Evolutionary conservation across 1,140 invertebrate species (phyloP), one percentile per base, ranked within the genome.

Genomic region (Halesus radiatus): DNA sequence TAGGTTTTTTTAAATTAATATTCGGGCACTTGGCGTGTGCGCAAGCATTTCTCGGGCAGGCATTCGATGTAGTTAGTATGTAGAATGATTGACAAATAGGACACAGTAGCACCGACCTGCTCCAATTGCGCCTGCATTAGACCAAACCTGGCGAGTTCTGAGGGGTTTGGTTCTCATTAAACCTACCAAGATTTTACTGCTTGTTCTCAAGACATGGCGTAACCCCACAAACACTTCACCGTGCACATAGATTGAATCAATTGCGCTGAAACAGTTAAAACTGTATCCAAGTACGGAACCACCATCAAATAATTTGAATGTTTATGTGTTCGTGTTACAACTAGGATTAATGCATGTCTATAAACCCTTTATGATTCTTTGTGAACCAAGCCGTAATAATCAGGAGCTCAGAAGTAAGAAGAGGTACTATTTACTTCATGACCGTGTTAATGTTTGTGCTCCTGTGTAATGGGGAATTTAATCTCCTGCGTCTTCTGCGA

Each of bases 341-440:
- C 20, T n/a, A 64, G 29, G 58, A 54, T 62, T 80, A 58, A 62
- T 18, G 32, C 72, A 53, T 16, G 10, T 50, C 70, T 15, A 75
- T 68, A 75, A 80, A 74, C 70, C 78, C 58, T 80, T 80, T 80
- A 80, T 80, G 79, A 62, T 80, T 80, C 79, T 80, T 80, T 80
- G 79, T 80, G 72, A 66, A 75, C 20, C 79, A 62, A 66, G 50
- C n/a, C 54, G 60, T 66, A 80, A 80, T 80, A 80, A 80, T 80
- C 70, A 78, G 60, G 37, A 45, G 37, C 37, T 45, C 37, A 45
- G 37, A 45, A 75, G 52, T 68, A 77, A 22, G 29, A 18, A 22
- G 18, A 60, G 68, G 8, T 45, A 45, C 13, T 50, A 13, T 37
- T 22, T 13, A 50, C 62, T 80, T 75, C 79, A 80, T 54, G 54